Conservation (phyloP, 2,888 invertebrate genomes). For the Phania funesta region DNA sequence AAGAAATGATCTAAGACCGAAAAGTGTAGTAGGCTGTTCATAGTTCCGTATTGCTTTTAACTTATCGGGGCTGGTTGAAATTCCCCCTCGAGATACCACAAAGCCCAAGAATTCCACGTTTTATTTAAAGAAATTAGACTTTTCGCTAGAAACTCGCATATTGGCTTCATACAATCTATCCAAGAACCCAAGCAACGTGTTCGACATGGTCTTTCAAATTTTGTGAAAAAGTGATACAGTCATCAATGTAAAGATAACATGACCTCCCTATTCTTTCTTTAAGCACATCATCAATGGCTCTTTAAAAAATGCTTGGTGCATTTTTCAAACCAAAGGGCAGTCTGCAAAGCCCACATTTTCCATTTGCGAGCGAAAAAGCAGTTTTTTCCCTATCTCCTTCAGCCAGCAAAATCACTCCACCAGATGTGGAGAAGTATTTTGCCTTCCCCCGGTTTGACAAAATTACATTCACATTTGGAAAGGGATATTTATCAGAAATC, state of each 20-base stretch:
- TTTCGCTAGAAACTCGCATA: no score
- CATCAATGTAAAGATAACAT: slow-evolving; percentile 23
- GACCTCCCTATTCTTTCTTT: slow-evolving; percentile 49
- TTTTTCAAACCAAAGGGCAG: slow-evolving; percentile 57
- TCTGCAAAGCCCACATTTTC: slow-evolving; percentile 48
- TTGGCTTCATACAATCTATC: slow-evolving; percentile 22
- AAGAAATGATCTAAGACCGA: no score
- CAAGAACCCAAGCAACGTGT: slow-evolving; percentile 1
- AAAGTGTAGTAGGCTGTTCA: slow-evolving; percentile 12
- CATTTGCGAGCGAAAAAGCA: slow-evolving; percentile 33
- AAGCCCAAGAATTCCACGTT: slow-evolving; percentile 15
- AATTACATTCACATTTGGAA: slow-evolving; percentile 34
- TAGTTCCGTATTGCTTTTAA: slow-evolving; percentile 10
- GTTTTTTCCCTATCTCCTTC: no score
- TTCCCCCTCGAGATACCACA: slow-evolving; percentile 23
- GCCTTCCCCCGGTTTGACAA: slow-evolving; percentile 37
- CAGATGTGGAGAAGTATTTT: not conserved
- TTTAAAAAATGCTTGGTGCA: no score
- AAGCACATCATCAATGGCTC: slow-evolving; percentile 51
- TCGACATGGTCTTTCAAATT: no score
- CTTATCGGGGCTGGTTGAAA: slow-evolving; percentile 15
- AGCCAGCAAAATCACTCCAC: no score
- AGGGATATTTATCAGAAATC: slow-evolving; percentile 49
- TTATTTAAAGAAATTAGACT: slow-evolving; percentile 25
- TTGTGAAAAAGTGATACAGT: slow-evolving; percentile 8